These are phyloP conservation scores for Pica pica DNA, from an alignment of 2,113 vertebrate species.

Conservation along the genomic window DNA sequence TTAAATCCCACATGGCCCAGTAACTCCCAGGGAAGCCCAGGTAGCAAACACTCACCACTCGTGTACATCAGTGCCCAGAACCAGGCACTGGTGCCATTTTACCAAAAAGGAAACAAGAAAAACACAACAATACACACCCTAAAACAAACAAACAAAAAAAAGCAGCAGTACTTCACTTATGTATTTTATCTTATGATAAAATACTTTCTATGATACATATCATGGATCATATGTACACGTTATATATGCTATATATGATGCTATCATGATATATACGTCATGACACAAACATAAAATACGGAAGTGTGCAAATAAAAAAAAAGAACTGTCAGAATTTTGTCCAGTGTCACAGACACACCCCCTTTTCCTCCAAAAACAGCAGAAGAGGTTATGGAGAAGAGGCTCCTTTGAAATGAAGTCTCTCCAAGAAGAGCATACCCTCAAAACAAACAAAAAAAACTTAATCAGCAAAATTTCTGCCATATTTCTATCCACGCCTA, in stretches of 20 bases:
- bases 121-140: background rate
- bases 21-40: background rate
- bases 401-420: background rate
- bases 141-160: background rate
- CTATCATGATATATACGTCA: too few species aligned
- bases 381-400: background rate
- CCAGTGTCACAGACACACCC: accelerated
- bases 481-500: accelerated
- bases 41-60: accelerated
- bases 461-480: background rate
- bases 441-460: background rate
- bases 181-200: background rate
- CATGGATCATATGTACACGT: background rate
- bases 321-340: background rate
- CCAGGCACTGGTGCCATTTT: accelerated
- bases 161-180: accelerated
- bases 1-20: background rate
- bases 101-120: background rate
- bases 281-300: background rate
- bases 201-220: background rate
- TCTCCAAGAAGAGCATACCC: background rate
- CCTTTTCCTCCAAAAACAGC: background rate
- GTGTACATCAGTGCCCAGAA: accelerated
- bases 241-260: too few species aligned
- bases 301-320: background rate